Evolutionary conservation across 2,888 invertebrate species (phyloP).

Genomic region (Thumatha senex): DNA sequence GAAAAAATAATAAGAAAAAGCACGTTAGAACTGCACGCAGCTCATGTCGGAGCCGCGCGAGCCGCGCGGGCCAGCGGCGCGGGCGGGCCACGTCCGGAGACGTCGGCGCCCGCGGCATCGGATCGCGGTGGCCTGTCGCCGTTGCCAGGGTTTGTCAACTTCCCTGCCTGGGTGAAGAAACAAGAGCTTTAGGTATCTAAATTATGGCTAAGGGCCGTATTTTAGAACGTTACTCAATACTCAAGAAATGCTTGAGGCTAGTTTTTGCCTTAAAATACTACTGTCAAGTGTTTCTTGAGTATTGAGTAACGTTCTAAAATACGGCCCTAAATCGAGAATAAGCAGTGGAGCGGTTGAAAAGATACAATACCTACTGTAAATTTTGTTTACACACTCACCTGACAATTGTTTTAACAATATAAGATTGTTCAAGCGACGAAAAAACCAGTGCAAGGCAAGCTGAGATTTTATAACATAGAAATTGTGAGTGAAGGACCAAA

Average conservation of each 20-base stretch:
- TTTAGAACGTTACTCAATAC: no score
- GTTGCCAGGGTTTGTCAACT: conserved; percentile 33
- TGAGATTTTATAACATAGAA: no score
- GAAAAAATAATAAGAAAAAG: conserved; percentile 11
- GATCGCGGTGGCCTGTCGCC: conserved; percentile 49
- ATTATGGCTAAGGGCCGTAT: background rate
- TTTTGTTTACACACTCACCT: no score
- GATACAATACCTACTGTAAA: no score
- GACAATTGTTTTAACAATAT: no score
- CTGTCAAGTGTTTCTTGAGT: no score
- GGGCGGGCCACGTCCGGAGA: conserved; percentile 55
- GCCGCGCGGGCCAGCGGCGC: conserved; percentile 51
- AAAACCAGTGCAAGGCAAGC: no score
- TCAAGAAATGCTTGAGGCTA: no score
- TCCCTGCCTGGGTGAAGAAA: conserved; percentile 25
- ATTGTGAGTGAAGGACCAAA: no score
- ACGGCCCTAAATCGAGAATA: background rate
- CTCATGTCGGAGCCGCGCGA: conserved; percentile 42
- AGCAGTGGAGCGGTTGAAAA: background rate
- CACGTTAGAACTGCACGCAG: conserved; percentile 37
- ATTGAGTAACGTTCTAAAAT: no score
- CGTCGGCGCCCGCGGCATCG: conserved; percentile 61
- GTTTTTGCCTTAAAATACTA: no score
- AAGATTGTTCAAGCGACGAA: no score
- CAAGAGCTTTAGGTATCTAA: background rate